phyloP scores from a whole-genome alignment of 2,888 invertebrate genomes.

The Drosophila longiperda region DNA sequence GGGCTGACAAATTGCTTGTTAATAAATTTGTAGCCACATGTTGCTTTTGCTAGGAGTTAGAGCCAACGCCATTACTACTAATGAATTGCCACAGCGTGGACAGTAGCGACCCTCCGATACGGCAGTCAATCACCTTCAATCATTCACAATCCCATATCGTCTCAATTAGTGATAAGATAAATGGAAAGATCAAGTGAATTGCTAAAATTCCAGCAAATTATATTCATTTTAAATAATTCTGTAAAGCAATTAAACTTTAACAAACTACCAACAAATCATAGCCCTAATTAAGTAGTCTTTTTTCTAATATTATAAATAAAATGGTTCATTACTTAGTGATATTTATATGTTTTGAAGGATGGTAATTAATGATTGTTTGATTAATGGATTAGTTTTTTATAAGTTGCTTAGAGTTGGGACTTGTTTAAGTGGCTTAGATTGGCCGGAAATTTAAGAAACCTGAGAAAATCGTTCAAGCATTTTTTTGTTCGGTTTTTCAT shows the following conservation, averaged over 20 bases:
- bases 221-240: slow-evolving; percentile 64
- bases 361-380: neutral
- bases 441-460: neutral
- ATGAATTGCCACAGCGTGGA: slow-evolving; percentile 43
- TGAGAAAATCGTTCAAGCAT: neutral
- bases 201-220: slow-evolving; percentile 60
- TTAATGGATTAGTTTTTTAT: neutral
- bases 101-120: slow-evolving; percentile 35
- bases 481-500: neutral
- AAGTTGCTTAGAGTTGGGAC: neutral
- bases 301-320: neutral
- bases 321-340: neutral
- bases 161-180: slow-evolving; percentile 55
- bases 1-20: slow-evolving; percentile 29
- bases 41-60: slow-evolving; percentile 11
- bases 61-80: slow-evolving; percentile 38
- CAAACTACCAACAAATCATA: neutral
- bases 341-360: neutral
- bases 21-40: slow-evolving; percentile 37
- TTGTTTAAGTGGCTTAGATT: neutral
- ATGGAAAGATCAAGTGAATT: slow-evolving; percentile 59
- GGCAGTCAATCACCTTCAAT: neutral
- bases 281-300: no score
- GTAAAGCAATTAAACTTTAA: neutral
- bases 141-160: slow-evolving; percentile 21